These are phyloP conservation scores for Charaxes varanes DNA, from an alignment of 1,140 invertebrate genomes.

Conservation along the genomic window DNA sequence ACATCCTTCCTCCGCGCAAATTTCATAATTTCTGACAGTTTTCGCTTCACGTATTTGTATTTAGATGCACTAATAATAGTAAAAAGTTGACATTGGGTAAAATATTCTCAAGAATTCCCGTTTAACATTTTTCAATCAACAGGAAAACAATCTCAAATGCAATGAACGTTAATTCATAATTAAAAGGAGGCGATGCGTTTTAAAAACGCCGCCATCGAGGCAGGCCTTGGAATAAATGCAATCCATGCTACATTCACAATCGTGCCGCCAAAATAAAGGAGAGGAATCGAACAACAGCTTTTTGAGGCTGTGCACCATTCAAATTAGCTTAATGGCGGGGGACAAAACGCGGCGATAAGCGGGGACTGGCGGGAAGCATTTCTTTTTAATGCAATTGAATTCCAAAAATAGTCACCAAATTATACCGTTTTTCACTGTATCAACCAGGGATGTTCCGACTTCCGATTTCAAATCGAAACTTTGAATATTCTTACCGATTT, in stretches of 20 bases:
- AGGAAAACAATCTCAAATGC: not conserved
- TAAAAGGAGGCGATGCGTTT: conserved; percentile 32
- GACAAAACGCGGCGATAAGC: conserved; percentile 65
- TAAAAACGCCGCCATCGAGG: conserved; percentile 52
- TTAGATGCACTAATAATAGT: too few species aligned
- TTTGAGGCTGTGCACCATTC: conserved; percentile 65
- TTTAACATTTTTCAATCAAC: not conserved
- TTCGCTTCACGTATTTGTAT: too few species aligned
- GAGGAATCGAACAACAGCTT: conserved; percentile 64
- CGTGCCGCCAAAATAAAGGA: conserved; percentile 50
- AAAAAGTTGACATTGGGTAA: too few species aligned
- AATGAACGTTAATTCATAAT: conserved; percentile 7
- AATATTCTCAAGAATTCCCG: too few species aligned
- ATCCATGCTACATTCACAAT: conserved; percentile 46
- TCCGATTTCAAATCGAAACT: too few species aligned
- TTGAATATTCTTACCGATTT: too few species aligned
- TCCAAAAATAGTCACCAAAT: conserved; percentile 30
- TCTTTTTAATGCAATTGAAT: conserved; percentile 44
- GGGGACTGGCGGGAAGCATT: conserved; percentile 39
- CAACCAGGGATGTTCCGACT: not conserved
- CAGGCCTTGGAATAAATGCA: conserved; percentile 55
- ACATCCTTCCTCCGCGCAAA: too few species aligned
- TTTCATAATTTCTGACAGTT: too few species aligned
- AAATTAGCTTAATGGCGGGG: conserved; percentile 70
- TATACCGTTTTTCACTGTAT: conserved; percentile 17